These are phyloP conservation scores for Formica aserva DNA, from an alignment of 2,888 invertebrate species.

Conservation along the genomic window DNA sequence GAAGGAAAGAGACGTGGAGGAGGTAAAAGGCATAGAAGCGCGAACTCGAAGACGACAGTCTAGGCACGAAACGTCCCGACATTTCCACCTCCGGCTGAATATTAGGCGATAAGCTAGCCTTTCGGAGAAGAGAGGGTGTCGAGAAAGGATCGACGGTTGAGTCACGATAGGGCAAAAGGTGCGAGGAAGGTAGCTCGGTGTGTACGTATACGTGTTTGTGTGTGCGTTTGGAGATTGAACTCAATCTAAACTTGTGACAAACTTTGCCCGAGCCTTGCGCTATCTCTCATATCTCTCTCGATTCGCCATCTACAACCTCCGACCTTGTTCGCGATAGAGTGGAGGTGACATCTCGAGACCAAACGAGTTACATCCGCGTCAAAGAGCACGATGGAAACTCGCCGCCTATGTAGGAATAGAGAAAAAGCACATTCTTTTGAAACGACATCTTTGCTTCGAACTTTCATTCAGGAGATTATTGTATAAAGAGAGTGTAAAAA, in stretches of 20 bases:
- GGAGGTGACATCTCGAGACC: slow-evolving; percentile 43
- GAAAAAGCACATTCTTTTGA: not conserved
- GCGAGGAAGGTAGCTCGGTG: slow-evolving; percentile 52
- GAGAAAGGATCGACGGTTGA: slow-evolving; percentile 51
- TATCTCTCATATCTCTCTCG: slow-evolving; percentile 77
- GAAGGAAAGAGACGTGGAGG: not conserved
- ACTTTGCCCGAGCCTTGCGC: slow-evolving; percentile 72
- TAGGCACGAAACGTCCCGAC: slow-evolving; percentile 66
- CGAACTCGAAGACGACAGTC: slow-evolving; percentile 49
- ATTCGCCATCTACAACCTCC: slow-evolving; percentile 71
- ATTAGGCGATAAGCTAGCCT: slow-evolving; percentile 77
- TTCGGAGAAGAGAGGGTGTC: slow-evolving; percentile 50
- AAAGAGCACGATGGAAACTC: slow-evolving; percentile 10
- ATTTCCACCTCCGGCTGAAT: slow-evolving; percentile 69
- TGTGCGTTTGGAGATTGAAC: slow-evolving; percentile 74
- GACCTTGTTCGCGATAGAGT: slow-evolving; percentile 63
- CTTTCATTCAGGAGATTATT: slow-evolving; percentile 12
- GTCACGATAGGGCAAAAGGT: slow-evolving; percentile 53
- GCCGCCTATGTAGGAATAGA: not conserved
- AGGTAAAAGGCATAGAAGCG: slow-evolving; percentile 14
- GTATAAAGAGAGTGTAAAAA: not conserved
- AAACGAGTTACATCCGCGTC: slow-evolving; percentile 37
- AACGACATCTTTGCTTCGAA: not conserved
- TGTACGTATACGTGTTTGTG: slow-evolving; percentile 46
- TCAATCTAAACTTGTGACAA: slow-evolving; percentile 82